Evolutionary conservation across 2,888 invertebrate genomes (phyloP), one percentile per base, ranked within the genome.

Genomic region (Crocallis elinguaria): DNA sequence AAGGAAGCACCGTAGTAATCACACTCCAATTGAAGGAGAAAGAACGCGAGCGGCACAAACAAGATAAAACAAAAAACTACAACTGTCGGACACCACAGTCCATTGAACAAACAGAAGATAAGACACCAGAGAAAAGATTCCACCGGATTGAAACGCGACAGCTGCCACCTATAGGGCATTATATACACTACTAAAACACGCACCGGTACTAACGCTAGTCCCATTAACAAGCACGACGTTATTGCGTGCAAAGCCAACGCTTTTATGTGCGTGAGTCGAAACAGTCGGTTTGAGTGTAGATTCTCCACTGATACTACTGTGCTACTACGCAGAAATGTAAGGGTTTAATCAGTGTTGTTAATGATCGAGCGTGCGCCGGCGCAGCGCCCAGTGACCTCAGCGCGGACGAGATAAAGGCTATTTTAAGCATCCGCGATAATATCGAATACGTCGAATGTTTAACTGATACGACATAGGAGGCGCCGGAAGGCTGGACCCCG

Each of bases 371-470:
- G 78, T 83, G 79, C 75, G 79, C 64, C 75, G 68, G 69, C 82
- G 79, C 81, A 82, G 84, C 82, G 85, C 87, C 86, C 84, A 88
- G 81, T 88, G 89, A 89, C 90, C 89, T 88, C 88, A 88, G 78
- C 71, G 73, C 77, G 75, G 75, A 80, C 83, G 82, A 89, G 90
- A 90, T 91, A 90, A 87, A 82, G 73, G 79, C 85, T 91, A 91
- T 91, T 91, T 91, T 78, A 76, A 89, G 89, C 83, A 73, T 65
- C 33, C 68, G 73, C 71, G 88, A 90, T 89, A 88, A 87, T 80
- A 84, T 84, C 77, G 74, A 80, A 84, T 82, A 86, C 82, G 82
- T 83, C 79, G 79, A 86, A 85, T 75, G 77, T 82, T 82, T 67
- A 75, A 79, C 77, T 78, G 81, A 86, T 84, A 86, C 76, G 77